Conservation (phyloP, 2,797 vertebrate species). For the Parambassis ranga region DNA sequence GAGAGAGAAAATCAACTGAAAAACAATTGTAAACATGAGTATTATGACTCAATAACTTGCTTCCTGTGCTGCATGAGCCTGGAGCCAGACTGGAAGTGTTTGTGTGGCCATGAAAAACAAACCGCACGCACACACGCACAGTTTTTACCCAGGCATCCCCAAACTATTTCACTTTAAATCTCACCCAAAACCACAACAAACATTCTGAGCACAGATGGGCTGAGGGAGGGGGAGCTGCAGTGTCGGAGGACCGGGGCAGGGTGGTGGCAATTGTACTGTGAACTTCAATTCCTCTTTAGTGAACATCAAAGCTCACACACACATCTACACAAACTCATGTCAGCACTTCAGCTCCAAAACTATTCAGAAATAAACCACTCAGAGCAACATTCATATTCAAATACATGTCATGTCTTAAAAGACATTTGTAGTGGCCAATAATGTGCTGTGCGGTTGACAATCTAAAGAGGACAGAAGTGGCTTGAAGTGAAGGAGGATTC, state of each 20-base stretch:
- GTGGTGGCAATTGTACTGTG: background rate
- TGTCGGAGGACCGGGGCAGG: background rate
- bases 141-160: slow-evolving; percentile 37
- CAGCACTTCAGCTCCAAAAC: slow-evolving; percentile 12
- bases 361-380: slow-evolving; percentile 27
- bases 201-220: slow-evolving; percentile 45
- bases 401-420: slow-evolving; percentile 21
- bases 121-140: slow-evolving; percentile 26
- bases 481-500: slow-evolving; percentile 50
- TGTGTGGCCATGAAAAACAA: slow-evolving; percentile 47
- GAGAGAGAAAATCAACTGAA: background rate
- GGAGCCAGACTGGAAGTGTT: slow-evolving; percentile 34
- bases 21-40: background rate
- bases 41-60: background rate
- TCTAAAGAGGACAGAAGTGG: slow-evolving; percentile 36
- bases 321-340: background rate
- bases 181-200: slow-evolving; percentile 58
- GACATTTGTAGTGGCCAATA: slow-evolving; percentile 12
- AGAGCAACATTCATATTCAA: slow-evolving; percentile 47
- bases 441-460: slow-evolving; percentile 15
- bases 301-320: slow-evolving; percentile 9
- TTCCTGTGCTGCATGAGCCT: slow-evolving; percentile 22
- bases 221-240: background rate
- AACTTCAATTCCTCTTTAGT: slow-evolving; percentile 28
- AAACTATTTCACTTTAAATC: slow-evolving; percentile 55